A percentile compares a stretch with the other conserved stretches of the same genome.
These are phyloP conservation scores for Pseudopipra pipra DNA, from an alignment of 2,113 vertebrate species.

Conservation along the genomic window DNA sequence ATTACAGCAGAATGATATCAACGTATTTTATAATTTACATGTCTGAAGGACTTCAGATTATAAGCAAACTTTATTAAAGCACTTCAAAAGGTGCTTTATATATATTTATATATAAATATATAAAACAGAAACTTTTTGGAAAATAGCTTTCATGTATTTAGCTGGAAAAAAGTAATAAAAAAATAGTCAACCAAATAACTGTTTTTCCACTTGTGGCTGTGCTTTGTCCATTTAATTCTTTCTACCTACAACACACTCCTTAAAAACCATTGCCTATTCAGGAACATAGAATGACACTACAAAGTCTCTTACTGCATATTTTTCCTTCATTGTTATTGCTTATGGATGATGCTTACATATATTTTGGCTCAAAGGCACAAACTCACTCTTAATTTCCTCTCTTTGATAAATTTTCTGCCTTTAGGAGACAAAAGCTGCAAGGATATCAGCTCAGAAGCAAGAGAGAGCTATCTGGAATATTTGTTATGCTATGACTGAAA, in stretches of 20 bases:
- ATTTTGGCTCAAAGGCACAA: background rate
- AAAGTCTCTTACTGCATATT: background rate
- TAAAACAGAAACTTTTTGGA: background rate
- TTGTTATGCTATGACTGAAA: background rate
- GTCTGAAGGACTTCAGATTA: background rate
- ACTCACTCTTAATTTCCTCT: background rate
- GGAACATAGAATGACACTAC: background rate
- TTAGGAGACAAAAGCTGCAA: background rate
- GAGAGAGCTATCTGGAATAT: background rate
- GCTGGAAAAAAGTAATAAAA: background rate
- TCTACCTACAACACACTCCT: background rate
- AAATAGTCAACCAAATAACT: background rate
- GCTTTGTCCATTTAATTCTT: slow-evolving; percentile 5
- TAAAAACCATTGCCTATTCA: background rate
- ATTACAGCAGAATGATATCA: background rate
- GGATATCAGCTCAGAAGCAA: background rate
- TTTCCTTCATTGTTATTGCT: background rate
- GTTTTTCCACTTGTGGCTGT: background rate
- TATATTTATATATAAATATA: background rate
- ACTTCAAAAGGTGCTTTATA: background rate
- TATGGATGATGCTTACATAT: background rate
- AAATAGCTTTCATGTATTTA: background rate
- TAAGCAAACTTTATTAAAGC: background rate
- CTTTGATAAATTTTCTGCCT: background rate
- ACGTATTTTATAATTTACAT: background rate